Evolutionary conservation across 2,113 vertebrate species (phyloP).

Genomic region (Oostethus manadensis): DNA sequence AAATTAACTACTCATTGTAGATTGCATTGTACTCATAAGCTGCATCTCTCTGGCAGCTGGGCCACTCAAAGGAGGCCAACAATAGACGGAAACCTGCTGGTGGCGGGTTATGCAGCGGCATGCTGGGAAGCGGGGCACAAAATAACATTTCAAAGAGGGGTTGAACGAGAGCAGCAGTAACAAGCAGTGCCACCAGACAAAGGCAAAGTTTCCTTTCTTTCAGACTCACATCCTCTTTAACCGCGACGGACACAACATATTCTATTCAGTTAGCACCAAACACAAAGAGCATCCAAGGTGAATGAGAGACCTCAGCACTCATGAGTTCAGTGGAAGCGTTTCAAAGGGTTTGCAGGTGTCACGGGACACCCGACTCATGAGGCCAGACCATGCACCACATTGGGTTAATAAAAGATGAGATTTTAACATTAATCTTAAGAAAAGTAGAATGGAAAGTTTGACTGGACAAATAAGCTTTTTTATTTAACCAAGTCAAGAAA

Average conservation of each 20-base stretch:
- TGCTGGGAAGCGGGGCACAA: constrained; percentile 49
- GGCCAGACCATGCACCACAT: too few species aligned
- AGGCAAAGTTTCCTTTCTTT: constrained; percentile 64
- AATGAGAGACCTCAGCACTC: neutral
- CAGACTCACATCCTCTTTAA: constrained; percentile 50
- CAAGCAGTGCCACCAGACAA: constrained; percentile 40
- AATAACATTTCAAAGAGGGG: constrained; percentile 56
- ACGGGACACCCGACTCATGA: too few species aligned
- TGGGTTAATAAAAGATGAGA: too few species aligned
- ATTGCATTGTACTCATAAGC: neutral
- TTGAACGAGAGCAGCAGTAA: constrained; percentile 18
- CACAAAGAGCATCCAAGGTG: neutral
- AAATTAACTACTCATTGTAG: constrained; percentile 25
- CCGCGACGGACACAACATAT: neutral
- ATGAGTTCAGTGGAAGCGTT: neutral
- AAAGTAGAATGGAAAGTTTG: too few species aligned
- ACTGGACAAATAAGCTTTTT: too few species aligned
- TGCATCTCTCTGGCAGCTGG: constrained; percentile 9
- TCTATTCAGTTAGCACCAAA: constrained; percentile 2
- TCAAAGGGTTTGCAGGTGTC: neutral
- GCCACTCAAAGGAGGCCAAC: constrained; percentile 45
- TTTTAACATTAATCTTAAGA: too few species aligned
- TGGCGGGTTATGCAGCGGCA: constrained; percentile 34
- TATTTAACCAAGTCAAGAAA: too few species aligned
- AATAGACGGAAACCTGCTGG: constrained; percentile 66